These are phyloP conservation scores for Temnothorax curvispinosus DNA, from an alignment of 1,140 invertebrate species.

Conservation along the genomic window DNA sequence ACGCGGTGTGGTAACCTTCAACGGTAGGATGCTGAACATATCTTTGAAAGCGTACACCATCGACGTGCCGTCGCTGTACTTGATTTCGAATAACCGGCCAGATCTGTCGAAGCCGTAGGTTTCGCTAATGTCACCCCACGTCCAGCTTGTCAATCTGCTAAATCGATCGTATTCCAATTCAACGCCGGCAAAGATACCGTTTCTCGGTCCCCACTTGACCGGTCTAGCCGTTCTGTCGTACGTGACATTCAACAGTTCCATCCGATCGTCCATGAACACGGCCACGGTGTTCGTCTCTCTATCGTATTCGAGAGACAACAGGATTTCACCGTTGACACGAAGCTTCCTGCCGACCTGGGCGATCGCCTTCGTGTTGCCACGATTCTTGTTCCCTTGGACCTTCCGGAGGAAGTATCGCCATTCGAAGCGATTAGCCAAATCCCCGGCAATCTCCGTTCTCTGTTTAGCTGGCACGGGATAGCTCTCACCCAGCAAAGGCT, in stretches of 20 bases:
- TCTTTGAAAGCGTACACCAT: conserved; percentile 96
- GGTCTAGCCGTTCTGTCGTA: conserved; percentile 97
- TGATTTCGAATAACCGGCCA: conserved; percentile 94
- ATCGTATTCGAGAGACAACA: conserved; percentile 97
- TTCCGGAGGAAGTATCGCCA: conserved; percentile 96
- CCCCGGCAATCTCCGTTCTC: conserved; percentile 94
- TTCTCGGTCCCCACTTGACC: conserved; percentile 94
- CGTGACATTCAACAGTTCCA: conserved; percentile 95
- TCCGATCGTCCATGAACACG: conserved; percentile 95
- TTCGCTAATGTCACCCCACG: conserved; percentile 95
- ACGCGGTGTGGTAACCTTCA: conserved; percentile 96
- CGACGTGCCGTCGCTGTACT: conserved; percentile 94
- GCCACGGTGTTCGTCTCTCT: conserved; percentile 95
- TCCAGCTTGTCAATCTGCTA: conserved; percentile 95
- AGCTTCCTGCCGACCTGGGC: conserved; percentile 94
- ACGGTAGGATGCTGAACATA: conserved; percentile 93
- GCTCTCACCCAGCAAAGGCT: conserved; percentile 93
- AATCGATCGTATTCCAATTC: conserved; percentile 97
- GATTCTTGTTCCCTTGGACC: conserved; percentile 87
- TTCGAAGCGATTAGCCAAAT: conserved; percentile 96
- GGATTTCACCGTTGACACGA: conserved; percentile 95
- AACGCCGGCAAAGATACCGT: conserved; percentile 94
- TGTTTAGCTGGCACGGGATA: conserved; percentile 96
- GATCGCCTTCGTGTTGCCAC: conserved; percentile 89
- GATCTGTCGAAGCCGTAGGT: conserved; percentile 95